phyloP scores from a whole-genome alignment of 2,113 vertebrate species.

The Chaetodon auriga region DNA sequence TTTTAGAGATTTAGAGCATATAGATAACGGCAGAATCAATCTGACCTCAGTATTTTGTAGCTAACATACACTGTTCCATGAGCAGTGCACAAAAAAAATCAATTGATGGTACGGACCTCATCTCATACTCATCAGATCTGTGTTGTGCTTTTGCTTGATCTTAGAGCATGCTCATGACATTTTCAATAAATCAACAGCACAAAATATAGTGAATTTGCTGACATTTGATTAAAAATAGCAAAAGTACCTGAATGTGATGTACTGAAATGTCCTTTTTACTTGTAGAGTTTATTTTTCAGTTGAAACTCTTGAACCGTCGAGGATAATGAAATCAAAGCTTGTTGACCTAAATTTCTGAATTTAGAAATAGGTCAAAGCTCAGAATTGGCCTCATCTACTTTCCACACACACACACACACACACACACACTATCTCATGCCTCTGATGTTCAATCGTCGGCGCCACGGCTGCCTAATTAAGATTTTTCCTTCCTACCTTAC shows the following conservation, averaged over 20 bases:
- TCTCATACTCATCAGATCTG: neutral
- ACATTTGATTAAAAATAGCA: neutral
- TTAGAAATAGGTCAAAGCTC: slow-evolving; percentile 57
- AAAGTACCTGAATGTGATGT: no score
- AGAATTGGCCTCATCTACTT: slow-evolving; percentile 44
- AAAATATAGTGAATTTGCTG: neutral
- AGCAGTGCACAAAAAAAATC: neutral
- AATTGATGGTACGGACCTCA: no score
- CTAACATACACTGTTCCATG: neutral
- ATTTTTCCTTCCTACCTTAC: neutral
- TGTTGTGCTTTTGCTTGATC: neutral
- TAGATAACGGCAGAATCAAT: no score
- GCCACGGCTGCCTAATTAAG: slow-evolving; percentile 20
- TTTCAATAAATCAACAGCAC: neutral
- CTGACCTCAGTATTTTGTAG: no score
- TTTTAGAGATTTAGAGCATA: no score
- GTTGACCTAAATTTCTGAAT: slow-evolving; percentile 40
- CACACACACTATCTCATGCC: neutral
- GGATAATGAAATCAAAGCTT: slow-evolving; percentile 43
- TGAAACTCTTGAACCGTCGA: slow-evolving; percentile 10
- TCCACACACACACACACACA: neutral
- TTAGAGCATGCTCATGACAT: no score
- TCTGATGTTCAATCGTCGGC: slow-evolving; percentile 33
- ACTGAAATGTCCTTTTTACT: neutral
- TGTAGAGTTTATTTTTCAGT: neutral